A percentile compares a stretch with the other conserved stretches of the same genome.
Evolutionary conservation across 2,888 invertebrate species (phyloP).

Genomic region (Apeira syringaria): DNA sequence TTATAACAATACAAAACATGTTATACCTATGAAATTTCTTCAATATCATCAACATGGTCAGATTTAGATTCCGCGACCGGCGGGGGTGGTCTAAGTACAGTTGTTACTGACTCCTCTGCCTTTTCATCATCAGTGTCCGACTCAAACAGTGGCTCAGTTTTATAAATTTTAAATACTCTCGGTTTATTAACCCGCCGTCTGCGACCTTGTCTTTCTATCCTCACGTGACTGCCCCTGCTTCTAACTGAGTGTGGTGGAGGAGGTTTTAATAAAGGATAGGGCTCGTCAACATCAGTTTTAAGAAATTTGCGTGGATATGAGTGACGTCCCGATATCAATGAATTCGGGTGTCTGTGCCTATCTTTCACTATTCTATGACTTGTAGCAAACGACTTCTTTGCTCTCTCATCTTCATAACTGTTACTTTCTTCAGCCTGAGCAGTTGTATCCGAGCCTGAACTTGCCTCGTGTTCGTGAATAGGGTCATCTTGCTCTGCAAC

Average conservation of each 20-base stretch:
- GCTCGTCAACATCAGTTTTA: conserved; percentile 59
- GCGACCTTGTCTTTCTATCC: conserved; percentile 53
- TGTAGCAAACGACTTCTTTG: conserved; percentile 48
- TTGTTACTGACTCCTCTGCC: conserved; percentile 47
- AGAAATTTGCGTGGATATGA: conserved; percentile 60
- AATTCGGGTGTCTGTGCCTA: conserved; percentile 60
- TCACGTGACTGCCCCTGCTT: conserved; percentile 45
- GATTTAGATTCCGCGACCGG: conserved; percentile 55
- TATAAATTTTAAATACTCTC: conserved; percentile 55
- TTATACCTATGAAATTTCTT: conserved; percentile 15
- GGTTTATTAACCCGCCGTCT: conserved; percentile 59
- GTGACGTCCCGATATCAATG: conserved; percentile 49
- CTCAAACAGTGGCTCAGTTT: conserved; percentile 66
- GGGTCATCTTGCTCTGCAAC: conserved; percentile 72
- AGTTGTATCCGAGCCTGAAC: conserved; percentile 48
- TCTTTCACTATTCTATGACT: conserved; percentile 47
- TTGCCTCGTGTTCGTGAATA: conserved; percentile 51
- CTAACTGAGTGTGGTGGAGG: conserved; percentile 59
- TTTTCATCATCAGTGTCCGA: conserved; percentile 49
- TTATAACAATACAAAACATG: background rate
- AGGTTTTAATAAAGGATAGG: conserved; percentile 73
- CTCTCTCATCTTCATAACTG: conserved; percentile 50
- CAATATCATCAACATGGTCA: conserved; percentile 28
- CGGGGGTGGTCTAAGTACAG: conserved; percentile 57
- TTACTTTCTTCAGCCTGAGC: conserved; percentile 50